These are phyloP conservation scores for Equus przewalskii DNA, from an alignment of 2,113 vertebrate species.

Conservation along the genomic window DNA sequence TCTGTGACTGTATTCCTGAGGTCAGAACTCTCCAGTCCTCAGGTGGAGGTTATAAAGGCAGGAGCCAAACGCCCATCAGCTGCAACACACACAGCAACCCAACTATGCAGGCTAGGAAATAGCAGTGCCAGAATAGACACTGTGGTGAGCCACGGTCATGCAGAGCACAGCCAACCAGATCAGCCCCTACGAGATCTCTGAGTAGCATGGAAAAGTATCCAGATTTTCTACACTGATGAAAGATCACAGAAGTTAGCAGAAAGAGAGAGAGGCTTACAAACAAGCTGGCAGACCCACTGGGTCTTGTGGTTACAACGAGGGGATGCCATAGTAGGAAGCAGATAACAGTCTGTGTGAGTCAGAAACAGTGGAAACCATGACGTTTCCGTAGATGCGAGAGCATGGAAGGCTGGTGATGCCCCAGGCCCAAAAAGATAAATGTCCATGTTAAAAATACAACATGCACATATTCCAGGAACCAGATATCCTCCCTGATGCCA, in stretches of 20 bases:
- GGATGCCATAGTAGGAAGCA: background rate
- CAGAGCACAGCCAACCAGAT: background rate
- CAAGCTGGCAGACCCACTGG: background rate
- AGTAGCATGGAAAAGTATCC: background rate
- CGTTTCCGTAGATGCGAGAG: background rate
- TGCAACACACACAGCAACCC: background rate
- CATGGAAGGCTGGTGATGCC: background rate
- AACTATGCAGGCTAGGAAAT: background rate
- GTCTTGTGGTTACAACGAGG: background rate
- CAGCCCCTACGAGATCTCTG: background rate
- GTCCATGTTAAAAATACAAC: background rate
- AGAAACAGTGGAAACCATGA: background rate
- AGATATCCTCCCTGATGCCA: background rate
- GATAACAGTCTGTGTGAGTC: background rate
- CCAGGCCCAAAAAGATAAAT: background rate
- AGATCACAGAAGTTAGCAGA: background rate
- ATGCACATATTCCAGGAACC: background rate
- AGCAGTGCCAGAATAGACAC: background rate
- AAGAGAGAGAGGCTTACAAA: background rate
- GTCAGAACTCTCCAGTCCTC: background rate
- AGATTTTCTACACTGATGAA: background rate
- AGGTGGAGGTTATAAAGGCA: background rate
- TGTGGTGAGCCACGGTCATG: accelerated
- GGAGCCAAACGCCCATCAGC: background rate
- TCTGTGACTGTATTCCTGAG: background rate